These are phyloP conservation scores for Meda fulgida DNA, from an alignment of 2,797 vertebrate genomes.

Conservation along the genomic window DNA sequence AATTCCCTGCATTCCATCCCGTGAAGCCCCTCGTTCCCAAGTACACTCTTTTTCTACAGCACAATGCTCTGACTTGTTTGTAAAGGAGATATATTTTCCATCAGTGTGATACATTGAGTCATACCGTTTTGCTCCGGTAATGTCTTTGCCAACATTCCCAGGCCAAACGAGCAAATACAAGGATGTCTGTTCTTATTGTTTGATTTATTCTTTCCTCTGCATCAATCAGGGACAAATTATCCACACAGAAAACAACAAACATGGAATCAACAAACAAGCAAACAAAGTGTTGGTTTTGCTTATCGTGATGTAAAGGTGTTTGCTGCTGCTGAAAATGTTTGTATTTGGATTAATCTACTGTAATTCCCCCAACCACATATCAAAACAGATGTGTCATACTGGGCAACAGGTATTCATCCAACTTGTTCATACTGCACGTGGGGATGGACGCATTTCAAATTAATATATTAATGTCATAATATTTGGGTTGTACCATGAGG, in stretches of 20 bases:
- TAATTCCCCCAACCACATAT: neutral
- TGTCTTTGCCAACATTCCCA: slow-evolving; percentile 31
- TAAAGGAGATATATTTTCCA: slow-evolving; percentile 57
- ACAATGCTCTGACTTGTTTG: slow-evolving; percentile 56
- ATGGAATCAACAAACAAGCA: neutral
- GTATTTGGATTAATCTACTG: slow-evolving; percentile 31
- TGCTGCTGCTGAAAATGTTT: slow-evolving; percentile 16
- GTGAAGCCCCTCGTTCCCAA: slow-evolving; percentile 57
- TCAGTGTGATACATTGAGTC: slow-evolving; percentile 53
- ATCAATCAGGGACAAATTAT: slow-evolving; percentile 42
- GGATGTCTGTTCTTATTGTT: slow-evolving; percentile 10
- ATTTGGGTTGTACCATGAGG: neutral
- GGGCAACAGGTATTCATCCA: neutral
- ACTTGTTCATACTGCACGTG: neutral
- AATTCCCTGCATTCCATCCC: slow-evolving; percentile 65
- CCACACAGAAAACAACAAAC: neutral
- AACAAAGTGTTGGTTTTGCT: neutral
- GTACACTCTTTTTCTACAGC: slow-evolving; percentile 39
- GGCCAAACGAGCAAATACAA: slow-evolving; percentile 16
- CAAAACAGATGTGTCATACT: slow-evolving; percentile 4
- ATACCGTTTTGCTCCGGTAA: slow-evolving; percentile 8
- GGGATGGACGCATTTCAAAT: neutral
- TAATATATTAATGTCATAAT: neutral
- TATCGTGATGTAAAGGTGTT: neutral
- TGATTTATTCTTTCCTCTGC: slow-evolving; percentile 39